Percentiles rank a stretch among this genome's conserved stretches.
These are phyloP conservation scores for Hipparchia sbordonii DNA, from an alignment of 2,888 invertebrate genomes.

Conservation along the genomic window DNA sequence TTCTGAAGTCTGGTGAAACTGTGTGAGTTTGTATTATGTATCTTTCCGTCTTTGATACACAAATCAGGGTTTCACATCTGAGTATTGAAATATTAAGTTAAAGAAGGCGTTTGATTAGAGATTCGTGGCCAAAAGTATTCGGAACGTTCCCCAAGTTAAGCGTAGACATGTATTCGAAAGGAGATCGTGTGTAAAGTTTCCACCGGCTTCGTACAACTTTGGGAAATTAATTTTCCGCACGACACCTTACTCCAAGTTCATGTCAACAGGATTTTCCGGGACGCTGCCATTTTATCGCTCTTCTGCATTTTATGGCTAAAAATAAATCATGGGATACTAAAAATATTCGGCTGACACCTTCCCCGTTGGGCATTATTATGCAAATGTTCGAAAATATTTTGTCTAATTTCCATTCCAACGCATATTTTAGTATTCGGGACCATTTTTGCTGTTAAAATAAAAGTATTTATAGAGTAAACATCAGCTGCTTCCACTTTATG, in stretches of 20 bases:
- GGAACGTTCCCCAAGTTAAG: not conserved
- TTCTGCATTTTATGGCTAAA: constrained; percentile 32
- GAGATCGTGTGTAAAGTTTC: constrained; percentile 14
- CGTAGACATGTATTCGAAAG: not conserved
- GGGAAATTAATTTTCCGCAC: constrained; percentile 17
- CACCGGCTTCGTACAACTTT: constrained; percentile 10
- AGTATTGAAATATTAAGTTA: not conserved
- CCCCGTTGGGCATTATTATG: constrained; percentile 27
- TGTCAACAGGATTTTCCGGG: constrained; percentile 28
- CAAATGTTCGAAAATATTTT: constrained; percentile 29
- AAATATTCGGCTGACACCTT: constrained; percentile 32
- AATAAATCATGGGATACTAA: constrained; percentile 34
- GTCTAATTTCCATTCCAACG: constrained; percentile 11
- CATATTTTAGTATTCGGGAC: not conserved
- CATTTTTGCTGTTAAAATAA: not conserved
- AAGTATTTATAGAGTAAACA: not conserved
- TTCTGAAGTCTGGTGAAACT: not conserved
- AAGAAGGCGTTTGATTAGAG: not conserved
- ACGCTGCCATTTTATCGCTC: constrained; percentile 26
- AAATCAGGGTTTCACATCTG: not conserved
- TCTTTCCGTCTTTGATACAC: not conserved
- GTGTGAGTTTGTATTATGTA: not conserved
- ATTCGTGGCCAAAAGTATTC: not conserved
- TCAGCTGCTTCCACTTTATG: not conserved
- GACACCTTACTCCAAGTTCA: constrained; percentile 25